Evolutionary conservation across 2,888 invertebrate species (phyloP), one percentile per base, ranked within the genome.

Genomic region (Scrobipalpa costella): DNA sequence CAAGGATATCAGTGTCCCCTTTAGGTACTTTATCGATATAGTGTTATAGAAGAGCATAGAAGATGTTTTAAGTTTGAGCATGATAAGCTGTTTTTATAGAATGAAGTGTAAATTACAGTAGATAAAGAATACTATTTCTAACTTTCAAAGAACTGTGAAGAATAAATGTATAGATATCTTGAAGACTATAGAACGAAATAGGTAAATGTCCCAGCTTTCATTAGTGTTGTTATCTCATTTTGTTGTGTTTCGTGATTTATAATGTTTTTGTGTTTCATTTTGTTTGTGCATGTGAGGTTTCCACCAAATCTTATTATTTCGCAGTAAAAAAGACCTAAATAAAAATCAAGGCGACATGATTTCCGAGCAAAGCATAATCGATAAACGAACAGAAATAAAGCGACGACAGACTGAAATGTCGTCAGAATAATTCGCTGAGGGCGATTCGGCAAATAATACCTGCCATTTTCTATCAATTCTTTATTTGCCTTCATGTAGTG

Each of bases 201-300:
- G 7, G 19, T 9, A 19, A 17, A 49, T 21, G 19, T 9, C 21
- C 21, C 13, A 52, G 50, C 50, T 52, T 52, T 13, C 50, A 52
- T 52, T 52, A 52, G 19, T 55, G 55, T 34, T 55, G 34, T 55
- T 27, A 15, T n/a, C 34, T 55, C 33, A 55, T 33, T 57, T 15
- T 60, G 60, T 34, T 50, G 19, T 57, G 19, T 62, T 60, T 49
- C 57, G 50, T 21, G 50, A 50, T 11, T 47, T 33, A 57, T 33
- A 19, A 57, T 38, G 57, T 57, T 40, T 57, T 65, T 34, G 1
- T 64, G 44, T 64, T 60, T 36, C 27, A 44, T 44, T 65, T 63
- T 57, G 5, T 61, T 27, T 33, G 57, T 59, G 61, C 66, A 67
- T 63, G 62, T 27, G 62, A 13, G 34, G 52, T 19, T 57, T 17